Evolutionary conservation across 2,113 vertebrate genomes (phyloP), one percentile per base, ranked within the genome.

Genomic region (Indri indri): DNA sequence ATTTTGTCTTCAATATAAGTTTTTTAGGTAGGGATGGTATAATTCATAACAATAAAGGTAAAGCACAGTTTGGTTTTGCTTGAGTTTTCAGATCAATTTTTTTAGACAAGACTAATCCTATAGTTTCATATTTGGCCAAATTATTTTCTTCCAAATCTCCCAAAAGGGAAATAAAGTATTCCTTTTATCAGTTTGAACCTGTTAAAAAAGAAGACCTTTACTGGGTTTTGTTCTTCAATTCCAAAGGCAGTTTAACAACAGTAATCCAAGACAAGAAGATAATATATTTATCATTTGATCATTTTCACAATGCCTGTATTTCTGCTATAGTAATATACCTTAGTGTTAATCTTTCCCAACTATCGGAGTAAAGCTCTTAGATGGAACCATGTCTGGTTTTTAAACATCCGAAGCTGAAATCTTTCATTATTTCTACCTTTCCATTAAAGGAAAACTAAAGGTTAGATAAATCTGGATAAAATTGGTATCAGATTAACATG

Each of bases 141-240:
- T 93, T 70, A 94, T 94, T 98, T 94, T 97, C 95, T 93, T 89
- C 59, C 50, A 71, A 71, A 27, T 90, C 80, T 91, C 91, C 77
- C 59, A 54, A 57, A 74, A 96, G 86, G n/a, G 79, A 96, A 96
- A 89, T 93, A 70, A 94, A 97, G 37, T 32, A 65, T 84, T 70
- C 61, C 23, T 90, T 80, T 90, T 83, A 94, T 89, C 57, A 88
- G 47, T 85, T 86, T 93, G 97, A 96, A 79, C 94, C 74, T 27
- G 45, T 71, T 87, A 71, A 34, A 87, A 74, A 96, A 66, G 52
- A 42, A 68, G 13, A 79, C 91, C 91, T 88, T 50, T 83, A 87
- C 45, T 83, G 81, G 90, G n/a, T 86, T 76, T 95, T 95, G 32
- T 93, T 96, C 57, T 81, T 96, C 76, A 8, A 34, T 90, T 84